These are phyloP conservation scores for Bufotes viridis DNA, from an alignment of 2,797 vertebrate species.

Conservation along the genomic window DNA sequence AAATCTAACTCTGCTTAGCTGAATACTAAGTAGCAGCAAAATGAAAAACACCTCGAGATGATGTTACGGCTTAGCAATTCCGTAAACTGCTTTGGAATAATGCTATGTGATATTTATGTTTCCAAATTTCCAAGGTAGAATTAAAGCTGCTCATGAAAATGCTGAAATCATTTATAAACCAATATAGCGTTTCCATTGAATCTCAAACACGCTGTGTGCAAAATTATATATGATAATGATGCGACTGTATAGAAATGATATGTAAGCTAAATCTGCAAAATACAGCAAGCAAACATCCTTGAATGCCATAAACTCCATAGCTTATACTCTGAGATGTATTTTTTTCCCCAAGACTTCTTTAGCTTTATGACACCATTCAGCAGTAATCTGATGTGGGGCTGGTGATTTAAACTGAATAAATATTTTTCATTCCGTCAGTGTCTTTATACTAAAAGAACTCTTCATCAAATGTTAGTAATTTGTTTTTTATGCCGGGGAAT, in stretches of 20 bases:
- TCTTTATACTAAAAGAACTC: constrained; percentile 29
- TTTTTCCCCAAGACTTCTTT: constrained; percentile 23
- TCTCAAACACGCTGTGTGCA: constrained; percentile 21
- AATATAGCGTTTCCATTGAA: constrained; percentile 13
- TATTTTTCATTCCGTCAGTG: constrained; percentile 40
- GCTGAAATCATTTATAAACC: constrained; percentile 37
- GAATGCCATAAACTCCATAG: constrained; percentile 1
- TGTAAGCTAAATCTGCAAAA: constrained; percentile 22
- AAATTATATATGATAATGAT: constrained; percentile 53
- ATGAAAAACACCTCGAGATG: constrained; percentile 7
- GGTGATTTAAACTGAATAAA: constrained; percentile 30
- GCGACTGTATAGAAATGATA: constrained; percentile 30
- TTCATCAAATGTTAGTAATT: constrained; percentile 32
- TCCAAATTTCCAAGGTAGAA: constrained; percentile 27
- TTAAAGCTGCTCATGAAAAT: constrained; percentile 36
- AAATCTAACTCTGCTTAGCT: not conserved
- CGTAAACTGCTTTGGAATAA: constrained; percentile 28
- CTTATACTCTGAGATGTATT: constrained; percentile 9
- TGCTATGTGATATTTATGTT: constrained; percentile 37
- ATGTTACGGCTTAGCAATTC: constrained; percentile 28
- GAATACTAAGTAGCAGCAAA: constrained; percentile 1
- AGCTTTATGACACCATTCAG: constrained; percentile 25
- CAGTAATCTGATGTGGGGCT: constrained; percentile 26
- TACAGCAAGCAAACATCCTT: constrained; percentile 35
- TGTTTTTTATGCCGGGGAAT: constrained; percentile 26